phyloP scores from a whole-genome alignment of 2,888 invertebrate genomes.

The Caenorhabditis drosophilae region DNA sequence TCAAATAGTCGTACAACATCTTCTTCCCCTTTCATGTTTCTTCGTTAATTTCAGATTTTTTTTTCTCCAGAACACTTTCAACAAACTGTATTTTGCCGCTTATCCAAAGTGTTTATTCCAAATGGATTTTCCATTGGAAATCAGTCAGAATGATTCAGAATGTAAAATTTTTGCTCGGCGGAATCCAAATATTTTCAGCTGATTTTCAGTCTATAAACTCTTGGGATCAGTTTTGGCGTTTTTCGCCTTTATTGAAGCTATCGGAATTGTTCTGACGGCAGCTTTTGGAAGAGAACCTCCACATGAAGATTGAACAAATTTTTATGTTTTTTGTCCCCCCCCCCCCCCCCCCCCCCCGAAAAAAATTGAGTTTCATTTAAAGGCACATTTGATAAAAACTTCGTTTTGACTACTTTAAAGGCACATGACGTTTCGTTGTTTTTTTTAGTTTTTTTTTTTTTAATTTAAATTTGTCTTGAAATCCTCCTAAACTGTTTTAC shows the following conservation, averaged over 20 bases:
- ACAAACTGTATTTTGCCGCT: background rate
- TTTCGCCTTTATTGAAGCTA: background rate
- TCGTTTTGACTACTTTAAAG: no score
- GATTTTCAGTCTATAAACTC: background rate
- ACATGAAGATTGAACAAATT: background rate
- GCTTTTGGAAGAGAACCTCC: background rate
- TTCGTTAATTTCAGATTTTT: no score
- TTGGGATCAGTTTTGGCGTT: background rate
- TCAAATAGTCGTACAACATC: no score
- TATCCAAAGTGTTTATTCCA: background rate
- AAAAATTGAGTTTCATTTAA: no score
- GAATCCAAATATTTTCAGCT: no score
- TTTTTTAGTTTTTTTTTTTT: no score
- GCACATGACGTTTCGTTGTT: no score
- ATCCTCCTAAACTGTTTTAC: no score
- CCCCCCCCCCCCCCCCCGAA: no score
- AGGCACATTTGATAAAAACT: no score
- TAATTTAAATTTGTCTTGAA: no score
- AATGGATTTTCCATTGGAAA: background rate
- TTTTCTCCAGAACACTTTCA: background rate
- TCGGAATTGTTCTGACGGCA: background rate
- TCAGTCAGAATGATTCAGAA: background rate
- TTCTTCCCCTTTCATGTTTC: no score
- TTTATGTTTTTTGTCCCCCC: background rate
- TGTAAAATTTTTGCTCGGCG: background rate